Evolutionary conservation across 2,888 invertebrate genomes (phyloP).

Genomic region (Oligia strigilis): DNA sequence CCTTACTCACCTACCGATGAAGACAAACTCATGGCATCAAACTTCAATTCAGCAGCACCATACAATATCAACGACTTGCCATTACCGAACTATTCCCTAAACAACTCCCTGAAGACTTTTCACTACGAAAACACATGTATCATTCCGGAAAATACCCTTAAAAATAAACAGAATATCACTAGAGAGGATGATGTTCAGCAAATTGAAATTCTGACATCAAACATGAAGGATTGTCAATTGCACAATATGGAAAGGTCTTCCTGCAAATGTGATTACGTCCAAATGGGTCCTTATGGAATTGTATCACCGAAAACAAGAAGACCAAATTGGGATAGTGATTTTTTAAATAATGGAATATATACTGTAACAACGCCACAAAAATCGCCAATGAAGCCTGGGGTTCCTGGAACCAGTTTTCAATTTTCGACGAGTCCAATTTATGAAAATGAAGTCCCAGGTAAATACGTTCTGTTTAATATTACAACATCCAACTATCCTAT

Average conservation of each 20-base stretch:
- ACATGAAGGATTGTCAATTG: conserved; percentile 87
- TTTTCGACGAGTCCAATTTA: conserved; percentile 87
- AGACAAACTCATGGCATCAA: conserved; percentile 87
- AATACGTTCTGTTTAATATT: conserved; percentile 40
- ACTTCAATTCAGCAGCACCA: conserved; percentile 81
- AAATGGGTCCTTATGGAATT: conserved; percentile 86
- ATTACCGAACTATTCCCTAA: conserved; percentile 91
- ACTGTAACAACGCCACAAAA: conserved; percentile 87
- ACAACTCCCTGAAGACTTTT: conserved; percentile 89
- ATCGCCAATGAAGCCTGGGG: conserved; percentile 82
- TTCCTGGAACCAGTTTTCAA: conserved; percentile 87
- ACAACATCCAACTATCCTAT: not conserved
- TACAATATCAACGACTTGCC: conserved; percentile 88
- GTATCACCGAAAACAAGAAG: conserved; percentile 84
- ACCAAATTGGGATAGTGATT: conserved; percentile 86
- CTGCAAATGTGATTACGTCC: conserved; percentile 88
- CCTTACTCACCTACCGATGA: conserved; percentile 89
- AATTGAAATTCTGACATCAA: conserved; percentile 85
- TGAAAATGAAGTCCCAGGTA: conserved; percentile 87
- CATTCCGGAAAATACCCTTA: conserved; percentile 86
- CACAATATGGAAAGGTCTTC: conserved; percentile 85
- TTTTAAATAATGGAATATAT: conserved; percentile 85
- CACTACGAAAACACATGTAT: conserved; percentile 88
- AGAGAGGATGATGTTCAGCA: conserved; percentile 87
- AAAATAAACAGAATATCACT: conserved; percentile 85